Evolutionary conservation across 2,888 invertebrate genomes (phyloP), one percentile per base, ranked within the genome.

Genomic region (Cephus spinipes): DNA sequence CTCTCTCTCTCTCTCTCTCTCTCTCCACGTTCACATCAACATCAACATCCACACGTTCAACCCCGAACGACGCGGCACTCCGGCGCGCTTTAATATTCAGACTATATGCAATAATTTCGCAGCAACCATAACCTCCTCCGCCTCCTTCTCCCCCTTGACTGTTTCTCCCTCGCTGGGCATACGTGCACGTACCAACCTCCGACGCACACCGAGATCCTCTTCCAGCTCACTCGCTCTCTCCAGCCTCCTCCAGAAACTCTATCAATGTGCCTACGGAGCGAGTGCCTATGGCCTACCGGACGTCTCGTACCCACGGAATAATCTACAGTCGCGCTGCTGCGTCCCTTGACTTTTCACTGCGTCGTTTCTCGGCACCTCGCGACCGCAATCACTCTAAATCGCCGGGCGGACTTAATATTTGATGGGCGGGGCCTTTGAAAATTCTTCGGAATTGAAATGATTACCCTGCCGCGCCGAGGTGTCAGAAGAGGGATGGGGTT

Each of bases 91-190:
- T 90, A 91, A 90, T 91, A 91, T 91, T 91, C 91, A 90, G 87
- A 90, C 89, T 91, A 90, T 91, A 91, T 90, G 91, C 91, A 90
- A 91, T 91, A 91, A 91, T 91, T 91, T 89, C 88, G 88, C 86
- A 85, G 87, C 87, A 87, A 88, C 88, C 89, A 87, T 90, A 89
- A 88, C 87, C 85, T 85, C 84, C 77, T 80, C 80, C 80, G 30
- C 71, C 75, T 73, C 74, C 73, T 12, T 68, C 33, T 55, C 80
- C 76, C 73, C 68, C 68, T 33, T 11, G 69, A 36, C 73, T 30
- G 69, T 32, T 15, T 15, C 30, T 68, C 71, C 73, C 75, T 69
- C 73, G 31, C 73, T 69, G 40, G 55, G 33, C 78, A 34, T 69
- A 55, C 71, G 71, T 11, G 71, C 71, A 33, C 71, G 33, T 31